phyloP scores from a whole-genome alignment of 2,888 invertebrate species.

The Rotaria magnacalcarata region DNA sequence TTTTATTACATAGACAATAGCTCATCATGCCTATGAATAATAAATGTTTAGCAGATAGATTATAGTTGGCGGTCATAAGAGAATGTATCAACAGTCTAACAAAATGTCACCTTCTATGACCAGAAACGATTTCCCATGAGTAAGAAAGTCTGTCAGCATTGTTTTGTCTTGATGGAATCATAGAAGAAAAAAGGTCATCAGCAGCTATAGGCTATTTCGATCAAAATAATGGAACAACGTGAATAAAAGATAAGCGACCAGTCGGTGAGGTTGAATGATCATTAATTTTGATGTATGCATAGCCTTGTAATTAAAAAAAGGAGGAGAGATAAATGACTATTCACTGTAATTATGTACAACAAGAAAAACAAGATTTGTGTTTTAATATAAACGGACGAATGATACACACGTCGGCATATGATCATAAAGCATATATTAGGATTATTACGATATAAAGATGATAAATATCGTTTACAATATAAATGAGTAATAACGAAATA shows the following conservation, averaged over 20 bases:
- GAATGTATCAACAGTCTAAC: conserved; percentile 10
- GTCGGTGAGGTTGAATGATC: not conserved
- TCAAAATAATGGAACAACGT: not conserved
- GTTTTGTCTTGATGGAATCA: conserved; percentile 3
- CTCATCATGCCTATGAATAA: conserved; percentile 7
- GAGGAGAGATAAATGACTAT: not conserved
- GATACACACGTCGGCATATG: not conserved
- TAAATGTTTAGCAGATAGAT: not conserved
- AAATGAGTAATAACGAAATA: not conserved
- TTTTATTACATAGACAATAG: not conserved
- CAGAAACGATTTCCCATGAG: conserved; percentile 7
- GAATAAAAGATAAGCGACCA: conserved; percentile 22
- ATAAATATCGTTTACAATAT: not conserved
- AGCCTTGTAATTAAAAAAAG: not conserved
- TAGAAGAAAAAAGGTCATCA: conserved; percentile 1
- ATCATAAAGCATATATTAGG: not conserved
- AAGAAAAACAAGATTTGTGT: not conserved
- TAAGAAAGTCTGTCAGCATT: not conserved
- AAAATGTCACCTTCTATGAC: not conserved
- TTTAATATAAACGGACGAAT: not conserved
- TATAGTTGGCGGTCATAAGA: not conserved
- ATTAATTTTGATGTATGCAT: not conserved
- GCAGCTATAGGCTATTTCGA: not conserved
- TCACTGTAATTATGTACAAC: not conserved
- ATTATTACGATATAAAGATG: not conserved